These are phyloP conservation scores for Pteruthius melanotis DNA, from an alignment of 2,113 vertebrate species.

Conservation along the genomic window DNA sequence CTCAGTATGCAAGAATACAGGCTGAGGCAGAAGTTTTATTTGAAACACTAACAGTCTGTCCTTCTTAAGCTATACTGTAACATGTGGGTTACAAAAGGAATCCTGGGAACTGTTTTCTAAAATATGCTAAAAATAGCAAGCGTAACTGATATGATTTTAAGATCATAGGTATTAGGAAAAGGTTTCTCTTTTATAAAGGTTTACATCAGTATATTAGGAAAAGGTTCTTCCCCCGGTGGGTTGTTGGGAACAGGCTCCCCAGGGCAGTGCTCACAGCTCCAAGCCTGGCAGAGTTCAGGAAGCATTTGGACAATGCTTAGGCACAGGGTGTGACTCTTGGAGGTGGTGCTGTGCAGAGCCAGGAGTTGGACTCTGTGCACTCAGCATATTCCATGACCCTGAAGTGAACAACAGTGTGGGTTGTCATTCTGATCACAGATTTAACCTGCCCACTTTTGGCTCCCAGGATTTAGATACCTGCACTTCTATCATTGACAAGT, in stretches of 20 bases:
- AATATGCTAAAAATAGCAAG: neutral
- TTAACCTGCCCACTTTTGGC: neutral
- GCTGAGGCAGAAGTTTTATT: neutral
- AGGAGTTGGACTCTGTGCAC: neutral
- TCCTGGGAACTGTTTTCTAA: neutral
- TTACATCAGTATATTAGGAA: neutral
- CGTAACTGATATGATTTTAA: accelerated
- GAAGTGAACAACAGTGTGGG: neutral
- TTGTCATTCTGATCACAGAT: neutral
- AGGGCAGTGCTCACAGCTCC: neutral
- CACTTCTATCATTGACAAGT: neutral
- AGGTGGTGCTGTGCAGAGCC: neutral
- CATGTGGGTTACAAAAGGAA: neutral
- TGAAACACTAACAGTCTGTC: neutral
- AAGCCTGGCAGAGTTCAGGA: neutral
- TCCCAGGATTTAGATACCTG: neutral
- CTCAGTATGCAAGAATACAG: neutral
- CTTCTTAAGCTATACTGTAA: neutral
- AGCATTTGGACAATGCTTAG: neutral
- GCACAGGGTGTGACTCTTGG: neutral
- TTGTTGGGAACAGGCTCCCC: neutral
- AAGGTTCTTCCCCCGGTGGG: neutral
- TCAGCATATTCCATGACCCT: neutral
- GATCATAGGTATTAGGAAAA: neutral
- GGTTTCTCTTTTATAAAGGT: neutral